A percentile compares a stretch with the other conserved stretches of the same genome.
Evolutionary conservation across 92 coral and sea anemone genomes (phyloP).

Genomic region (Zoanthus solanderi): DNA sequence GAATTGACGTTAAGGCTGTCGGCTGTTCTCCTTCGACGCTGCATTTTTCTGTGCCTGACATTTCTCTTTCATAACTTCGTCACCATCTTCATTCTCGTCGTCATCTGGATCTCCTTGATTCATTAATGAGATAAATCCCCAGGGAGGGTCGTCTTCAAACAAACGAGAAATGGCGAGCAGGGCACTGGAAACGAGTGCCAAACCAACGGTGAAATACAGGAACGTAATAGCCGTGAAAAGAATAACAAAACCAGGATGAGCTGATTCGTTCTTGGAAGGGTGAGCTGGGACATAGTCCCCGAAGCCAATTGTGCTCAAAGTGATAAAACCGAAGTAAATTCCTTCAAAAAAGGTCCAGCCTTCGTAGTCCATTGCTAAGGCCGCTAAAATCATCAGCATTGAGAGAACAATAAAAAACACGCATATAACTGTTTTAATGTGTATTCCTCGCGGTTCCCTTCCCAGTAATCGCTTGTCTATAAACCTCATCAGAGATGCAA

Average conservation of each 20-base stretch:
- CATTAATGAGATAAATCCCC: constrained; percentile 91
- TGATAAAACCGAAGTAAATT: constrained; percentile 95
- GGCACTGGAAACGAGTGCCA: constrained; percentile 98
- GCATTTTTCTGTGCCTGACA: constrained; percentile 56
- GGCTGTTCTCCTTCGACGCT: constrained; percentile 27
- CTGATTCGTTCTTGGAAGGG: constrained; percentile 79
- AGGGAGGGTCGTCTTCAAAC: constrained; percentile 97
- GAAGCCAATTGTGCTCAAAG: constrained; percentile 96
- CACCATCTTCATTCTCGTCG: constrained; percentile 73
- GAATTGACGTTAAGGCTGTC: constrained; percentile 26
- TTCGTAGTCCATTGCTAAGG: constrained; percentile 90
- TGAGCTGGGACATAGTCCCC: constrained; percentile 98
- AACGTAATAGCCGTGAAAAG: constrained; percentile 94
- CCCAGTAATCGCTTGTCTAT: constrained; percentile 79
- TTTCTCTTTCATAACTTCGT: constrained; percentile 76
- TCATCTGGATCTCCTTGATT: constrained; percentile 79
- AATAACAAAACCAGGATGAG: constrained; percentile 92
- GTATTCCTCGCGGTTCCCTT: constrained; percentile 82
- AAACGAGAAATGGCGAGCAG: constrained; percentile 96
- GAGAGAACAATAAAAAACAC: constrained; percentile 84
- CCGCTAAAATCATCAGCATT: constrained; percentile 82
- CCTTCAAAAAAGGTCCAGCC: constrained; percentile 99
- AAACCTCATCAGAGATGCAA: constrained; percentile 79
- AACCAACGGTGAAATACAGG: constrained; percentile 95
- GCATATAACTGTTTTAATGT: constrained; percentile 84